These are phyloP conservation scores for Chalcosyrphus nemorum DNA, from an alignment of 2,888 invertebrate species.

Conservation along the genomic window DNA sequence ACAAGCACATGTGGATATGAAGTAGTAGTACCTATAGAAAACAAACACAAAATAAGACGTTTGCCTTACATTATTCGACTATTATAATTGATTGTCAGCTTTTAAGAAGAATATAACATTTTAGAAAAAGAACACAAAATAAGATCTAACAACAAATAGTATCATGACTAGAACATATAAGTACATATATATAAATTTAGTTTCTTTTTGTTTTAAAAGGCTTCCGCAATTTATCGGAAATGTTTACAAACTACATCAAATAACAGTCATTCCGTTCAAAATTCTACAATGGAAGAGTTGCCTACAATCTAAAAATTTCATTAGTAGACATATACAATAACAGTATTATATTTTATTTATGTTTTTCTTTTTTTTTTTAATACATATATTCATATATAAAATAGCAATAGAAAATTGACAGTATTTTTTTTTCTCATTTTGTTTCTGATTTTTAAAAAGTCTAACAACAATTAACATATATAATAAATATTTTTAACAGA, in stretches of 20 bases:
- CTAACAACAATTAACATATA: constrained; percentile 66
- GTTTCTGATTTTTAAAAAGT: constrained; percentile 43
- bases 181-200: constrained; percentile 43
- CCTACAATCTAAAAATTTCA: constrained; percentile 34
- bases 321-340: constrained; percentile 34
- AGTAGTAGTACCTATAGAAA: constrained; percentile 7
- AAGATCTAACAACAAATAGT: constrained; percentile 44
- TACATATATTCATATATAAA: constrained; percentile 55
- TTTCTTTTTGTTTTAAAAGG: constrained; percentile 1
- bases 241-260: constrained; percentile 33
- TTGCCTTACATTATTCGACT: constrained; percentile 21
- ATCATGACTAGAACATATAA: constrained; percentile 42
- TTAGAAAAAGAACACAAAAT: constrained; percentile 19
- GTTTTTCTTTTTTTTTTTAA: neutral
- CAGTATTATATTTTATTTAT: constrained; percentile 2
- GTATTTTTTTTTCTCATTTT: constrained; percentile 45
- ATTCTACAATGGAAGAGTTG: constrained; percentile 63
- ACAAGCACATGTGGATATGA: constrained; percentile 41
- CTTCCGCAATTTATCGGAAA: constrained; percentile 14
- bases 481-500: constrained; percentile 61
- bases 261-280: constrained; percentile 58
- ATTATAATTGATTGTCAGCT: constrained; percentile 65
- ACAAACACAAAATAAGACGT: constrained; percentile 30
- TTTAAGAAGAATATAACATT: constrained; percentile 30
- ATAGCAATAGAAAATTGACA: constrained; percentile 71